Evolutionary conservation across 2,113 vertebrate genomes (phyloP).

Genomic region (Pholis gunnellus): DNA sequence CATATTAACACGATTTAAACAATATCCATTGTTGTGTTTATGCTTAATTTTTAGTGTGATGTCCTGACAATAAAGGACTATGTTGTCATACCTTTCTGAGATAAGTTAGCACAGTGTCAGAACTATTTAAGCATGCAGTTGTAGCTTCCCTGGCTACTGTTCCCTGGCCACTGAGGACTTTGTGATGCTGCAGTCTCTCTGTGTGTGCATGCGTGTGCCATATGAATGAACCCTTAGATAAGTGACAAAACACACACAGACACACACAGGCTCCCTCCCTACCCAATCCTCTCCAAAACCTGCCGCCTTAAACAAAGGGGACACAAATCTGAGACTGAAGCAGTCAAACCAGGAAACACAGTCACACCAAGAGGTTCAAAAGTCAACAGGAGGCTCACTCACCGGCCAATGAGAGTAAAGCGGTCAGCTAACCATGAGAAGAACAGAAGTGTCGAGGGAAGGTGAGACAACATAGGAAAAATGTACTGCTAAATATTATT

Average conservation of each 20-base stretch:
- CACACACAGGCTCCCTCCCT: conserved; percentile 52
- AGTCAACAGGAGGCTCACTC: conserved; percentile 87
- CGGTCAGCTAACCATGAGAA: conserved; percentile 93
- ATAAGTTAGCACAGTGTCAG: conserved; percentile 37
- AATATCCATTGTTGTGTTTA: conserved; percentile 14
- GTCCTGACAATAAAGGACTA: conserved; percentile 16
- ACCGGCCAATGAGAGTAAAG: conserved; percentile 96
- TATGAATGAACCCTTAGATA: conserved; percentile 59
- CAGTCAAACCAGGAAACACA: conserved; percentile 90
- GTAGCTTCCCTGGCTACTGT: conserved; percentile 46
- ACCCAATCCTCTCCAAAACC: conserved; percentile 53
- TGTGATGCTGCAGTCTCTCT: conserved; percentile 57
- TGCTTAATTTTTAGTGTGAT: conserved; percentile 36
- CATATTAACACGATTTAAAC: conserved; percentile 36
- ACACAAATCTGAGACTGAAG: conserved; percentile 87
- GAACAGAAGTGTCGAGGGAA: conserved; percentile 92
- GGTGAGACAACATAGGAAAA: conserved; percentile 93
- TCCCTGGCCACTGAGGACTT: conserved; percentile 47
- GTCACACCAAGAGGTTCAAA: conserved; percentile 84
- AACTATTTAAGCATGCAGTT: conserved; percentile 66
- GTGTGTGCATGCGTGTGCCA: conserved; percentile 65
- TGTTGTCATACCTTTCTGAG: conserved; percentile 26
- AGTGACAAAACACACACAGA: conserved; percentile 35
- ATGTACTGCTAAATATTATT: conserved; percentile 69
- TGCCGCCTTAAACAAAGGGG: conserved; percentile 55